These are phyloP conservation scores for Elaphurus davidianus DNA, from an alignment of 2,113 vertebrate genomes.

Conservation along the genomic window DNA sequence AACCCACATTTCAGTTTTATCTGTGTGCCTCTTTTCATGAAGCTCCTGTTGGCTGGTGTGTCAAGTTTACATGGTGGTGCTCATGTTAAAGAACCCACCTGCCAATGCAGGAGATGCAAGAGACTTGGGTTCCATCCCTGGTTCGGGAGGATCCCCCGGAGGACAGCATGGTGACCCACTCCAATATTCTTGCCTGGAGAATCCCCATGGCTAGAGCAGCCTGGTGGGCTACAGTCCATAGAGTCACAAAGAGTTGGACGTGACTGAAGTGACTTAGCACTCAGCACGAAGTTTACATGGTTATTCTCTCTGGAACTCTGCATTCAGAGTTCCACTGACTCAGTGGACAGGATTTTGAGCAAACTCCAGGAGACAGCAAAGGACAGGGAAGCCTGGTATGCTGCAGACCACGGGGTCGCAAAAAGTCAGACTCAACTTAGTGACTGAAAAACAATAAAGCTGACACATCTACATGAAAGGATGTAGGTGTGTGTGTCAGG, in stretches of 20 bases:
- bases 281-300: no score
- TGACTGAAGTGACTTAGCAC: no score
- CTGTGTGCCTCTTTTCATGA: neutral
- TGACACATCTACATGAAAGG: neutral
- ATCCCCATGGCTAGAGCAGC: neutral
- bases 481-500: no score
- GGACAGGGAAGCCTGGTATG: neutral
- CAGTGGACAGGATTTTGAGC: no score
- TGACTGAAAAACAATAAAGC: neutral
- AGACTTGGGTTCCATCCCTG: neutral
- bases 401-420: neutral
- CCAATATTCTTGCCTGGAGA: neutral
- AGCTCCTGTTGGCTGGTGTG: no score
- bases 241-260: no score
- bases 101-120: neutral
- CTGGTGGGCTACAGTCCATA: no score
- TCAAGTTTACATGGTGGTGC: neutral
- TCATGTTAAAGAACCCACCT: neutral
- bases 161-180: neutral
- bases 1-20: neutral
- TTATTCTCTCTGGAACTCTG: no score
- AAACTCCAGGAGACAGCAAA: no score
- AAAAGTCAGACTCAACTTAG: fast-evolving
- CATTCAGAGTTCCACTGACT: no score
- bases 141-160: neutral